Conservation (phyloP, 2,888 invertebrate species). For the Pilophorus perplexus region DNA sequence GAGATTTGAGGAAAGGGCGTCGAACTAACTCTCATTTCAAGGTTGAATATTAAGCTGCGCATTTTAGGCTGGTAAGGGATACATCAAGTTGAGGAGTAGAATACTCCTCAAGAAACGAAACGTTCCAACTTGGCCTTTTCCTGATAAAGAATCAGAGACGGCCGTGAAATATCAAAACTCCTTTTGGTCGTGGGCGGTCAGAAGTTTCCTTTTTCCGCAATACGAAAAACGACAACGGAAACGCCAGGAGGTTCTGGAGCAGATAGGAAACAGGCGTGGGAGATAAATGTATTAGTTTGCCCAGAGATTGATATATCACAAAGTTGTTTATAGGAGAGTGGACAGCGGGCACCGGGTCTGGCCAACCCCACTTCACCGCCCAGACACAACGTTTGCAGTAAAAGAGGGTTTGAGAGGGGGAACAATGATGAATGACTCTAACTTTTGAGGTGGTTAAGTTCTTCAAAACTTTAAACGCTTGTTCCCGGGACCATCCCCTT, state of each 20-base stretch:
- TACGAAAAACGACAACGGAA: background rate
- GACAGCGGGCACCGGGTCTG: slow-evolving; percentile 27
- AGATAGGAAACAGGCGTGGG: slow-evolving; percentile 12
- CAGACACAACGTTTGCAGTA: background rate
- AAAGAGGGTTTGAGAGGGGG: background rate
- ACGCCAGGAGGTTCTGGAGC: background rate
- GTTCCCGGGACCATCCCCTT: slow-evolving; percentile 18
- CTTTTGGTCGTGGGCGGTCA: too few species aligned
- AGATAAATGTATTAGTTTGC: slow-evolving; percentile 27
- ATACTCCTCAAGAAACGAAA: too few species aligned
- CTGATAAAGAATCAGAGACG: too few species aligned
- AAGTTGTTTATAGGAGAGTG: slow-evolving; percentile 34
- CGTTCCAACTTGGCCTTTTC: too few species aligned
- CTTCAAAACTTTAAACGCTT: slow-evolving; percentile 31
- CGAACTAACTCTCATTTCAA: too few species aligned
- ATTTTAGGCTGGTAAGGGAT: too few species aligned
- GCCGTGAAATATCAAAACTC: too few species aligned
- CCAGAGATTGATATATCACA: slow-evolving; percentile 35
- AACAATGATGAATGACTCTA: slow-evolving; percentile 20
- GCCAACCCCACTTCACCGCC: background rate
- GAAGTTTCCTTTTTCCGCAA: background rate
- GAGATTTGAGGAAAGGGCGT: background rate
- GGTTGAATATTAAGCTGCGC: too few species aligned
- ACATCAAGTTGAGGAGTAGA: too few species aligned
- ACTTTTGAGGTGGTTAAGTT: slow-evolving; percentile 23